Evolutionary conservation across 2,888 invertebrate species (phyloP).

Genomic region (Priapulus caudatus): DNA sequence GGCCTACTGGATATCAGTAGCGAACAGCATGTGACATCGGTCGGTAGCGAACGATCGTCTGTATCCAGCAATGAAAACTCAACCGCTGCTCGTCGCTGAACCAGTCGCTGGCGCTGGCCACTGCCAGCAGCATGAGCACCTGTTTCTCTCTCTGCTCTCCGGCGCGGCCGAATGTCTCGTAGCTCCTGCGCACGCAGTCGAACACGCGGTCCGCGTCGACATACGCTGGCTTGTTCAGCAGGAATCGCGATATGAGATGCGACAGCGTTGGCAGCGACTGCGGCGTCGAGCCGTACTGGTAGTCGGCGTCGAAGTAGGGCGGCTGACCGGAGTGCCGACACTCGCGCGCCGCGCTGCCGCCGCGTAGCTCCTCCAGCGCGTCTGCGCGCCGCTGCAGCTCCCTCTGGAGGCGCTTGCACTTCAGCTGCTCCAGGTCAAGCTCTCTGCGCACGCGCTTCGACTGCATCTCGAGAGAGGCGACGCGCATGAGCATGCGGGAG

Average conservation of each 20-base stretch:
- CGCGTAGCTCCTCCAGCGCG: slow-evolving; percentile 26
- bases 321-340: slow-evolving; percentile 23
- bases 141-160: slow-evolving; percentile 28
- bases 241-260: slow-evolving; percentile 27
- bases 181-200: slow-evolving; percentile 27
- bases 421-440: slow-evolving; percentile 28
- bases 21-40: too few relatives aligned
- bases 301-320: slow-evolving; percentile 28
- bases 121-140: slow-evolving; percentile 35
- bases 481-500: slow-evolving; percentile 26
- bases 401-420: slow-evolving; percentile 27
- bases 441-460: slow-evolving; percentile 28
- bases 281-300: slow-evolving; percentile 28
- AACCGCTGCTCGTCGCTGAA: slow-evolving; percentile 28
- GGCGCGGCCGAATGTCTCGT: slow-evolving; percentile 28
- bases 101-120: slow-evolving; percentile 34
- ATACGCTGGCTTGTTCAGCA: slow-evolving; percentile 28
- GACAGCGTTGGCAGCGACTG: slow-evolving; percentile 29
- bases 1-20: too few relatives aligned
- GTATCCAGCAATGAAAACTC: slow-evolving; percentile 30
- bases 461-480: slow-evolving; percentile 29
- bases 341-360: slow-evolving; percentile 26
- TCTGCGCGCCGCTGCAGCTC: slow-evolving; percentile 27
- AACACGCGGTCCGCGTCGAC: slow-evolving; percentile 29
- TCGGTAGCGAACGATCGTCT: slow-evolving; percentile 12